phyloP scores from a whole-genome alignment of 2,113 vertebrate genomes.

The rabbit (Oryctolagus cuniculus) region mOryCun1.1 NC_091450.1:12677501-12678000 shows the following conservation, averaged over 20 bases:
- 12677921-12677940: too few relatives aligned
- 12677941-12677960: too few relatives aligned
- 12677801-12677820: too few relatives aligned
- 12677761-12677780: too few relatives aligned
- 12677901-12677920: too few relatives aligned
- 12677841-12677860: too few relatives aligned
- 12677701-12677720: neutral
- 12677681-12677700: neutral
- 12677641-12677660: neutral
- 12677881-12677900: too few relatives aligned
- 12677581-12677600: neutral
- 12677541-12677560: too few relatives aligned
- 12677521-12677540: neutral
- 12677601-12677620: rapidly evolving
- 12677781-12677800: too few relatives aligned
- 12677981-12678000: neutral
- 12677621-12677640: neutral
- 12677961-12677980: too few relatives aligned
- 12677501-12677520: neutral
- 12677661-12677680: neutral
- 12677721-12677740: neutral
- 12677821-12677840: too few relatives aligned
- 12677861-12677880: too few relatives aligned
- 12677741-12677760: neutral
- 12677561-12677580: neutral